phyloP scores from a whole-genome alignment of 2,888 invertebrate species.

The Diarsia mendica region DNA sequence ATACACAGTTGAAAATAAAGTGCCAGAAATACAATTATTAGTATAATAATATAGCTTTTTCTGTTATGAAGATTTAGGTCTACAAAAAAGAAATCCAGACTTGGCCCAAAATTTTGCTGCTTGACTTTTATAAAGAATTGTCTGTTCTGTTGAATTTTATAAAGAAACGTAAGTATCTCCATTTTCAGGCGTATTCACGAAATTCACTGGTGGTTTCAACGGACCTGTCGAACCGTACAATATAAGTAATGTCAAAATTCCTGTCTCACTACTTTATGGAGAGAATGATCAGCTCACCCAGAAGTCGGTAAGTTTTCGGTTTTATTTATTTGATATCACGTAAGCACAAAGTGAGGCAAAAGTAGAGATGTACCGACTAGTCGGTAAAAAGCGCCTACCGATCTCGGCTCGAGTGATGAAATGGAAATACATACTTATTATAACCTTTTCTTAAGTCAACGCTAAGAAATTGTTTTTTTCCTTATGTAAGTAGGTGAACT shows the following conservation, averaged over 20 bases:
- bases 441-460: neutral
- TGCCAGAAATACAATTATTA: neutral
- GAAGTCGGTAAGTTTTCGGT: conserved; percentile 69
- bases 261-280: conserved; percentile 91
- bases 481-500: no score
- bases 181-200: conserved; percentile 88
- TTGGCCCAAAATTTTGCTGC: neutral
- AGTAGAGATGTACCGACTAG: neutral
- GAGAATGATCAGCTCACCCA: conserved; percentile 91
- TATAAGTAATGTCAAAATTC: conserved; percentile 90
- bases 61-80: neutral
- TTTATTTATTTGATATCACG: neutral
- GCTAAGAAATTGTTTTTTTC: no score
- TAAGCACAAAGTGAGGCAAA: neutral
- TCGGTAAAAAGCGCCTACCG: neutral
- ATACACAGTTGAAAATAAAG: neutral
- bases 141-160: neutral
- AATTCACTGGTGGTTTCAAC: conserved; percentile 88
- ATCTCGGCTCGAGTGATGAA: no score
- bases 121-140: neutral
- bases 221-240: conserved; percentile 90
- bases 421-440: no score
- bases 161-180: neutral
- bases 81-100: neutral
- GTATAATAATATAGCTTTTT: neutral